A percentile compares a stretch with the other conserved stretches of the same genome.
phyloP scores from a whole-genome alignment of 2,888 invertebrate species.

The Aethes cnicana region DNA sequence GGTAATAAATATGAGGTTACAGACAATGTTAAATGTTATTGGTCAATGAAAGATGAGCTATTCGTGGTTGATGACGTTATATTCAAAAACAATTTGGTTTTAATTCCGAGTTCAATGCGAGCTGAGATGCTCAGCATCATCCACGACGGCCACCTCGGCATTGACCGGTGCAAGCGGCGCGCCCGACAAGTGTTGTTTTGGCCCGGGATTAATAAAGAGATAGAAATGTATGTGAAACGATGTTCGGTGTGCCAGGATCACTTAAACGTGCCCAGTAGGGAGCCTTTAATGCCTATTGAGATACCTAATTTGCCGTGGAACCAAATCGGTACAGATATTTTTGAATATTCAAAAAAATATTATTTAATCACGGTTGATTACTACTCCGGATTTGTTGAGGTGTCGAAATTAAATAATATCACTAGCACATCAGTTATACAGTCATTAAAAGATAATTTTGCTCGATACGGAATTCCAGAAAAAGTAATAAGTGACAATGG shows the following conservation, averaged over 20 bases:
- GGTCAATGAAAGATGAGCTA: conserved; percentile 24
- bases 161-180: conserved; percentile 29
- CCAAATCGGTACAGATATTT: conserved; percentile 27
- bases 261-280: conserved; percentile 10
- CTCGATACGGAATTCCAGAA: conserved; percentile 31
- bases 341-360: conserved; percentile 24
- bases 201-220: conserved; percentile 32
- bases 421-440: neutral
- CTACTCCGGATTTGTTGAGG: conserved; percentile 20
- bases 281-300: conserved; percentile 20
- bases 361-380: conserved; percentile 25
- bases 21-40: conserved; percentile 21
- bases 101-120: conserved; percentile 5
- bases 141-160: conserved; percentile 17
- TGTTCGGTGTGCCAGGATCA: conserved; percentile 16
- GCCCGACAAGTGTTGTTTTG: conserved; percentile 33
- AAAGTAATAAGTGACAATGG: conserved; percentile 26
- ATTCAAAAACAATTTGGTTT: conserved; percentile 2
- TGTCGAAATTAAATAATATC: neutral
- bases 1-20: conserved; percentile 14
- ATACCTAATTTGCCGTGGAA: conserved; percentile 24
- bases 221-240: conserved; percentile 24
- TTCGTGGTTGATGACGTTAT: conserved; percentile 4
- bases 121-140: conserved; percentile 10
- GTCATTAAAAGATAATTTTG: conserved; percentile 21